These are phyloP conservation scores for Irena cyanogastra DNA, from an alignment of 2,113 vertebrate genomes.

Conservation along the genomic window DNA sequence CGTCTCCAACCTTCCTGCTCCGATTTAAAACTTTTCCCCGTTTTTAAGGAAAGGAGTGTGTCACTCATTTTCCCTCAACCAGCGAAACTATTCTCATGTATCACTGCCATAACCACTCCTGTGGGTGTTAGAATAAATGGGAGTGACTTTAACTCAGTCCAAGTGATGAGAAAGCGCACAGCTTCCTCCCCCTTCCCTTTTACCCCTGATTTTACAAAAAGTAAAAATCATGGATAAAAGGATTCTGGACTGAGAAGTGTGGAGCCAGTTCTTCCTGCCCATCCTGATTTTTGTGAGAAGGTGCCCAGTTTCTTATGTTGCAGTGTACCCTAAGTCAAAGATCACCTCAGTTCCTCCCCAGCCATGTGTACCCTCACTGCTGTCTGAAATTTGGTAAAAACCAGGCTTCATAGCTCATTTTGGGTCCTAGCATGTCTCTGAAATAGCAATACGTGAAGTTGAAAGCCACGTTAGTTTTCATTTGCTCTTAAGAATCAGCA, in stretches of 20 bases:
- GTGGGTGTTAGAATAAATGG: neutral
- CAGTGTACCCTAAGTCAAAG: neutral
- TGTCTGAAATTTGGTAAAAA: neutral
- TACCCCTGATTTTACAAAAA: too few species aligned
- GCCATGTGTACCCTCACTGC: neutral
- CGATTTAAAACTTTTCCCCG: neutral
- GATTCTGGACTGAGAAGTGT: neutral
- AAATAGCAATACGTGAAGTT: neutral
- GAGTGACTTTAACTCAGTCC: neutral
- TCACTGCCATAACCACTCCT: neutral
- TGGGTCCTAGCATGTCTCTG: neutral
- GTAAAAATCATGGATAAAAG: neutral
- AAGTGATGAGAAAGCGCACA: neutral
- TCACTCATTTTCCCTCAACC: neutral
- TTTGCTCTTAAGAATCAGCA: neutral
- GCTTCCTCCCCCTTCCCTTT: neutral
- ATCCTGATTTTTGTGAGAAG: neutral
- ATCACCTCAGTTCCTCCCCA: neutral
- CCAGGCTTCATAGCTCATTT: neutral
- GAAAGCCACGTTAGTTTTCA: neutral
- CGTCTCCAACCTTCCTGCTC: neutral
- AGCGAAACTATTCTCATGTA: neutral
- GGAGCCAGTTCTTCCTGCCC: neutral
- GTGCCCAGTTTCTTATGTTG: neutral
- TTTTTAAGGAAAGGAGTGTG: neutral